Base-by-base conservation (phyloP, 2,113 vertebrate genomes). In the Junco hyemalis region DNA sequence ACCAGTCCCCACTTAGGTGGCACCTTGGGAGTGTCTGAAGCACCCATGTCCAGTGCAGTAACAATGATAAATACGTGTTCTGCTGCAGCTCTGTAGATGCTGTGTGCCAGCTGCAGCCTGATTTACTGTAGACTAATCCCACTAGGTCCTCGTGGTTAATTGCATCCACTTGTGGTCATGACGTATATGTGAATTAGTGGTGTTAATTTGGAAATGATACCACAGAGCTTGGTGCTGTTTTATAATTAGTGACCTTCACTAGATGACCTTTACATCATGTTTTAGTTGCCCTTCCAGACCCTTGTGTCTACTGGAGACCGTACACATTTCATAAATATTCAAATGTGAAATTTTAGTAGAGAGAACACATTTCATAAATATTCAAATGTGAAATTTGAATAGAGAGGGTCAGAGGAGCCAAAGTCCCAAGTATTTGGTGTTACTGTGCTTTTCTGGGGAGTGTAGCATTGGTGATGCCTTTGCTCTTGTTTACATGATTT, bases 171-270 rank as follows among this genome's bases (percentile, higher is more conserved):
- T 73, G 54, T 1, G 8, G 42, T 69, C 50, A 10, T 88, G 87
- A 89, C 7, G 3, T 81, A 20, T 7, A 29, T 35, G 56, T 56
- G 90, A 91, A 82, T 93, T 86, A 81, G 78, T 88, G 88, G 35
- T 73, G 26, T 73, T 94, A 86, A 92, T 72, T 16, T 81, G 44
- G 56, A 59, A 88, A 35, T 42, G 48, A 78, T 90, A 66, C 64
- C 53, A 48, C 59, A 29, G 45, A 57, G 68, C 63, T 87, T 15
- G 8, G 12, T 85, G 50, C 79, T 89, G 45, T 36, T 82, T 77
- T 88, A 15, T 65, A 91, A 54, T 82, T 82, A 13, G 51, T 81
- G 95, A 88, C 88, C 82, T 90, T 92, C 84, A 44, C 45, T 59
- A 45, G 26, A 23, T 60, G 66, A 90, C 70, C 54, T 90, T 66